phyloP scores from a whole-genome alignment of 2,888 invertebrate genomes.

The Leptinotarsa peninsularis region DNA sequence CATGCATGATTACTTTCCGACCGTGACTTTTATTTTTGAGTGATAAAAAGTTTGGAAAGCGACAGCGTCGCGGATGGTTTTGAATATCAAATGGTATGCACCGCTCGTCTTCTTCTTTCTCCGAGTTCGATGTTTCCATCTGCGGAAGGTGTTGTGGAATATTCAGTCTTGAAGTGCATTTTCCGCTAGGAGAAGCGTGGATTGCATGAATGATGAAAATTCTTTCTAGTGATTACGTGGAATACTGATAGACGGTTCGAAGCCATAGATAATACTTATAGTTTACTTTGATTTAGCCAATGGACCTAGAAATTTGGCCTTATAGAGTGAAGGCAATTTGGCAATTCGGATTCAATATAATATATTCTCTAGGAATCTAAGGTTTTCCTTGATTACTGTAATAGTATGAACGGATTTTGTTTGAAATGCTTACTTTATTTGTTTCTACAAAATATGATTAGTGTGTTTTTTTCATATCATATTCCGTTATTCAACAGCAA shows the following conservation, averaged over 20 bases:
- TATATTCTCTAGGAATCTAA: too few species aligned
- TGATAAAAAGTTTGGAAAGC: conserved; percentile 61
- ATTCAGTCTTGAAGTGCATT: not conserved
- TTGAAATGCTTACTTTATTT: too few species aligned
- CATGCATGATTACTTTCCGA: conserved; percentile 64
- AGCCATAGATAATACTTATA: not conserved
- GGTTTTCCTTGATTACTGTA: too few species aligned
- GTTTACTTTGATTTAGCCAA: too few species aligned
- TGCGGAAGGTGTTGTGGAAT: not conserved
- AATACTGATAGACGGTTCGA: not conserved
- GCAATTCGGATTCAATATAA: too few species aligned
- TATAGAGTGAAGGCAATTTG: too few species aligned
- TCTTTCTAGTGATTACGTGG: not conserved
- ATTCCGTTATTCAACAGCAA: too few species aligned
- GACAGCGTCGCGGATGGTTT: conserved; percentile 46
- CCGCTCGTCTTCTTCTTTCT: conserved; percentile 26
- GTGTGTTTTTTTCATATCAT: too few species aligned
- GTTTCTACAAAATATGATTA: too few species aligned
- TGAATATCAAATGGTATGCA: conserved; percentile 48
- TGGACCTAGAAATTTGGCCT: too few species aligned
- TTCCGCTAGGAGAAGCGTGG: not conserved
- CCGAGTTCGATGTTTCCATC: conserved; percentile 39
- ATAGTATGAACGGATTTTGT: too few species aligned
- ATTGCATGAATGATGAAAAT: not conserved
- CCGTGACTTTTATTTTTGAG: conserved; percentile 64